These are phyloP conservation scores for Gobius niger DNA, from an alignment of 2,113 vertebrate genomes.

Conservation along the genomic window DNA sequence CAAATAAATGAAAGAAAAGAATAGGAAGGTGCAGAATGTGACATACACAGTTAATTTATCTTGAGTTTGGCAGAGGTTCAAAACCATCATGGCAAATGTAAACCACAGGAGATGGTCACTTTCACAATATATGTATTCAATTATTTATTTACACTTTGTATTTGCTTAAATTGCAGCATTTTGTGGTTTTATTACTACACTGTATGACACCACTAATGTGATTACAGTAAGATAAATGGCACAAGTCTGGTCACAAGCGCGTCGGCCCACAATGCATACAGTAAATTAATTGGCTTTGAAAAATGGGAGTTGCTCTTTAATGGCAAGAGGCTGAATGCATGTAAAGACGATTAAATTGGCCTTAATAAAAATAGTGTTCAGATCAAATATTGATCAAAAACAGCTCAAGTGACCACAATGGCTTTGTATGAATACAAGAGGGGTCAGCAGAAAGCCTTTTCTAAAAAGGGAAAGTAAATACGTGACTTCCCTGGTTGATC, in stretches of 20 bases:
- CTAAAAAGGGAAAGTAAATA: too few species aligned
- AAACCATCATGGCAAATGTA: neutral
- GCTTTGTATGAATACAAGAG: neutral
- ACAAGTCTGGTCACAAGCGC: conserved; percentile 7
- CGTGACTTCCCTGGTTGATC: neutral
- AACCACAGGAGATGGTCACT: too few species aligned
- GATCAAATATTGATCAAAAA: conserved; percentile 1
- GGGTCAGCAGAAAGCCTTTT: neutral
- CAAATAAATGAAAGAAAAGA: too few species aligned
- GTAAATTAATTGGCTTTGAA: conserved; percentile 7
- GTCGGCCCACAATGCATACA: neutral
- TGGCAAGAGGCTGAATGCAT: conserved; percentile 3
- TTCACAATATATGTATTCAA: too few species aligned
- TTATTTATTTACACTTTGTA: neutral
- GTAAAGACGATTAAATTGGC: conserved; percentile 3
- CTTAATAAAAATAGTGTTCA: conserved; percentile 3
- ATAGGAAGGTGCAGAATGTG: too few species aligned
- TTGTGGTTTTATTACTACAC: conserved; percentile 1
- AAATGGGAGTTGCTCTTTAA: neutral
- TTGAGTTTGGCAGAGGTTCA: neutral
- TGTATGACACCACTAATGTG: neutral
- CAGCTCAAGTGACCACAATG: neutral
- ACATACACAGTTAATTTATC: too few species aligned
- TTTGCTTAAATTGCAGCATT: conserved; percentile 6
- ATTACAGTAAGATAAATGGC: conserved; percentile 7